phyloP scores from a whole-genome alignment of 1,140 invertebrate genomes.

The Drosophila nikananu region DNA sequence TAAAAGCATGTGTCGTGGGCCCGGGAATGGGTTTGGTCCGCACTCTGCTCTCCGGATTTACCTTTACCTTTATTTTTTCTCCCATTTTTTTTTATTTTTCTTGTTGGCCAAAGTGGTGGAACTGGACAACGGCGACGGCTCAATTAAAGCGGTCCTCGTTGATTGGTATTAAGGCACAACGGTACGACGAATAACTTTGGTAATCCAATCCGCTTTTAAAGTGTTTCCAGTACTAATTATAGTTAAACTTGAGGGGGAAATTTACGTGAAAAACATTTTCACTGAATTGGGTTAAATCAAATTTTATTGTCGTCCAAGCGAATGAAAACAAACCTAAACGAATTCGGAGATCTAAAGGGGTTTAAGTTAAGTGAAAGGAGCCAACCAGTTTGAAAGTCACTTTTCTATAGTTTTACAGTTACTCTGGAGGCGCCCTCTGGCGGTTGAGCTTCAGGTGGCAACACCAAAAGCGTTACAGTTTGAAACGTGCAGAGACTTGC shows the following conservation, averaged over 20 bases:
- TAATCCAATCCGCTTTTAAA: constrained; percentile 42
- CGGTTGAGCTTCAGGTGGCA: constrained; percentile 24
- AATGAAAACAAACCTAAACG: constrained; percentile 11
- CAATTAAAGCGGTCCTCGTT: constrained; percentile 47
- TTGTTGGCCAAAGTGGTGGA: constrained; percentile 17
- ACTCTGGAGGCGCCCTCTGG: constrained; percentile 20
- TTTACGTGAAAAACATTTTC: constrained; percentile 27
- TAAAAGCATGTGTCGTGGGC: constrained; percentile 63
- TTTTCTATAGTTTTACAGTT: constrained; percentile 1
- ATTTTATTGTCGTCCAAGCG: constrained; percentile 28
- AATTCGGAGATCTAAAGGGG: not conserved
- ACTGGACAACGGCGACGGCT: constrained; percentile 41
- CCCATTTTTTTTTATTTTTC: constrained; percentile 12
- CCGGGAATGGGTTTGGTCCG: constrained; percentile 14
- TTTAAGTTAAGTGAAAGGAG: constrained; percentile 31
- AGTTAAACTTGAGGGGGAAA: constrained; percentile 23
- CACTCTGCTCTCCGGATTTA: constrained; percentile 29
- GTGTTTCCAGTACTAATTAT: constrained; percentile 40
- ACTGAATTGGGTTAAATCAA: constrained; percentile 37
- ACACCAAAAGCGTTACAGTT: constrained; percentile 30
- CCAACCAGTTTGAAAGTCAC: constrained; percentile 25
- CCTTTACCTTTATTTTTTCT: constrained; percentile 21
- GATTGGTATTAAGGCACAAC: constrained; percentile 38
- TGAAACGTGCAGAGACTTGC: not conserved
- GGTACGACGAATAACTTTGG: constrained; percentile 1